A percentile compares a stretch with the other conserved stretches of the same genome.
Evolutionary conservation across 2,888 invertebrate species (phyloP).

Genomic region (Lutraria lutraria): DNA sequence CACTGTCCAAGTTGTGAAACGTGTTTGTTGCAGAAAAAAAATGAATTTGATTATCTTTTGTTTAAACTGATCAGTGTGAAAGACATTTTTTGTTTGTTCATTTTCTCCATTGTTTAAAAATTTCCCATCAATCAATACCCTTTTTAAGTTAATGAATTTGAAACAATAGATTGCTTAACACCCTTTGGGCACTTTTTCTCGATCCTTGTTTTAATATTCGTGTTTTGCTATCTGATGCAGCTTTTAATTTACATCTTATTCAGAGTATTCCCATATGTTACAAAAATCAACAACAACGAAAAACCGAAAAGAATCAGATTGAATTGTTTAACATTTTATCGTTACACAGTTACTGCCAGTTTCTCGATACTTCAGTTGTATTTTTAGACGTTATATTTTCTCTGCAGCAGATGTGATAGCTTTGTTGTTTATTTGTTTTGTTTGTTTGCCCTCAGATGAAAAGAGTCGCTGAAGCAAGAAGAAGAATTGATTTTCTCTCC

Average conservation of each 20-base stretch:
- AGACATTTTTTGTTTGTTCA: neutral
- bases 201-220: neutral
- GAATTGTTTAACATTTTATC: constrained; percentile 18
- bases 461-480: constrained; percentile 8
- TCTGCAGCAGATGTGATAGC: constrained; percentile 52
- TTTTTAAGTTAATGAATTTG: constrained; percentile 6
- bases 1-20: neutral
- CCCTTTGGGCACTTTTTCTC: neutral
- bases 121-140: neutral
- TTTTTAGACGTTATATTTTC: constrained; percentile 25
- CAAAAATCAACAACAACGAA: neutral
- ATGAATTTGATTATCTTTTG: neutral
- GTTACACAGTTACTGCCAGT: neutral
- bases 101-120: neutral
- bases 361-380: constrained; percentile 12
- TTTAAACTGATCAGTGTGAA: neutral
- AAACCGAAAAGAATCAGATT: neutral
- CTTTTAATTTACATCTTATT: neutral
- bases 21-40: neutral
- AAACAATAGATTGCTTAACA: constrained; percentile 2
- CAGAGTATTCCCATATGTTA: neutral
- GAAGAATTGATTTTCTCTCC: constrained; percentile 39
- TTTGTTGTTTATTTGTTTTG: constrained; percentile 55
- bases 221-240: neutral
- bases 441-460: constrained; percentile 46